Evolutionary conservation across 2,797 vertebrate species (phyloP).

Genomic region (Scarus forsteni): DNA sequence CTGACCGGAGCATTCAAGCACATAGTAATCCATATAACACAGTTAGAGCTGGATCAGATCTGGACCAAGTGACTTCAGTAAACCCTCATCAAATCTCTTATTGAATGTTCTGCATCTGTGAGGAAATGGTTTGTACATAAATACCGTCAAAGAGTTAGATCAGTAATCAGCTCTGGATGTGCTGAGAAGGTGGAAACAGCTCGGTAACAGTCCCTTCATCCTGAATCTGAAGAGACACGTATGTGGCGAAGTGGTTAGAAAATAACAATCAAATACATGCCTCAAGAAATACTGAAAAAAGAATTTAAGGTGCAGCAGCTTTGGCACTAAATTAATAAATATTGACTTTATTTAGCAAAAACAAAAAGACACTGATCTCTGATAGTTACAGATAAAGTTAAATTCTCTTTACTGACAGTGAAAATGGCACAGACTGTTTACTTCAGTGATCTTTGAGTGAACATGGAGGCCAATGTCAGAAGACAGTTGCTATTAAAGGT

Average conservation of each 20-base stretch:
- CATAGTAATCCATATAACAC: background rate
- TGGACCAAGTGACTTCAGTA: background rate
- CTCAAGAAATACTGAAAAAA: background rate
- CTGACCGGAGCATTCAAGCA: background rate
- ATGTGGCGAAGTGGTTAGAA: no score
- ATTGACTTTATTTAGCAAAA: no score
- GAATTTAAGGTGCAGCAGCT: background rate
- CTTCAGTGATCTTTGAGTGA: constrained; percentile 19
- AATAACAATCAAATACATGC: background rate
- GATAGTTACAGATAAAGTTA: no score
- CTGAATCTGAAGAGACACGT: no score
- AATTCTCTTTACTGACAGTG: no score
- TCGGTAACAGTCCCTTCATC: no score
- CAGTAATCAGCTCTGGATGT: background rate
- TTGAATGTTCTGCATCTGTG: background rate
- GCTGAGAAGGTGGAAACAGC: background rate
- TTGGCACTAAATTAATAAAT: constrained; percentile 3
- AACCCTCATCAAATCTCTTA: background rate
- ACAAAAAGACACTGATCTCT: no score
- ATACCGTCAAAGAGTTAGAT: background rate
- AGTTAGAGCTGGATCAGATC: background rate
- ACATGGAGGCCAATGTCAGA: background rate
- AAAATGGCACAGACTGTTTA: no score
- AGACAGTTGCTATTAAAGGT: background rate
- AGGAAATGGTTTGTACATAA: background rate